Evolutionary conservation across 2,888 invertebrate genomes (phyloP).

Genomic region (Conomelus anceps): DNA sequence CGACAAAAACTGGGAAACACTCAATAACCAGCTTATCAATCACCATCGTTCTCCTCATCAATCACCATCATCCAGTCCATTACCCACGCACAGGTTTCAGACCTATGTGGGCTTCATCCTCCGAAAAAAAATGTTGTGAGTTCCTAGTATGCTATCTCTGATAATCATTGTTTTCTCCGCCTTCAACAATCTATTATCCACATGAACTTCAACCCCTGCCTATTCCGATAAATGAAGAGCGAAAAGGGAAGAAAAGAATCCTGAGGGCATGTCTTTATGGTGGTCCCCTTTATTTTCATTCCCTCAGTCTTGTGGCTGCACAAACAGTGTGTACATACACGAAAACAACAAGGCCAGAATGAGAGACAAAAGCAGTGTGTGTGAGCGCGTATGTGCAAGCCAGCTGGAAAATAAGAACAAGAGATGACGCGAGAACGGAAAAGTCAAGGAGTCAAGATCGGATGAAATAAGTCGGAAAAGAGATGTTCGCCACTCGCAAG

Average conservation of each 20-base stretch:
- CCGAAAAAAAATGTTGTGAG: no score
- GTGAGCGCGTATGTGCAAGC: not conserved
- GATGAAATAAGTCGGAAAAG: not conserved
- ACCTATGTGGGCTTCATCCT: no score
- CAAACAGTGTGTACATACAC: not conserved
- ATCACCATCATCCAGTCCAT: no score
- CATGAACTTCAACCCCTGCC: not conserved
- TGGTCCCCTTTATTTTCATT: not conserved
- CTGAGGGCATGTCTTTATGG: not conserved
- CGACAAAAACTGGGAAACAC: no score
- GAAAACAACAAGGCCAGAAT: not conserved
- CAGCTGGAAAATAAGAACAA: not conserved
- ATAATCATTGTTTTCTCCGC: not conserved
- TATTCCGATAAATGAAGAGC: not conserved
- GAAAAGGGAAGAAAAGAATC: not conserved
- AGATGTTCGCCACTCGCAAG: not conserved
- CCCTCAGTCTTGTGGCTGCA: not conserved
- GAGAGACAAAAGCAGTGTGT: not conserved
- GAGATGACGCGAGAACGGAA: not conserved
- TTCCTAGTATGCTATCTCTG: not conserved
- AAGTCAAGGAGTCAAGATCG: not conserved
- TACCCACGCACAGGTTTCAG: no score
- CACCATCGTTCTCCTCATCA: no score
- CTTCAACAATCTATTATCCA: not conserved
- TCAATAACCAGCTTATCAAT: no score